Evolutionary conservation across 2,888 invertebrate species (phyloP).

Genomic region (Phengaris arion): DNA sequence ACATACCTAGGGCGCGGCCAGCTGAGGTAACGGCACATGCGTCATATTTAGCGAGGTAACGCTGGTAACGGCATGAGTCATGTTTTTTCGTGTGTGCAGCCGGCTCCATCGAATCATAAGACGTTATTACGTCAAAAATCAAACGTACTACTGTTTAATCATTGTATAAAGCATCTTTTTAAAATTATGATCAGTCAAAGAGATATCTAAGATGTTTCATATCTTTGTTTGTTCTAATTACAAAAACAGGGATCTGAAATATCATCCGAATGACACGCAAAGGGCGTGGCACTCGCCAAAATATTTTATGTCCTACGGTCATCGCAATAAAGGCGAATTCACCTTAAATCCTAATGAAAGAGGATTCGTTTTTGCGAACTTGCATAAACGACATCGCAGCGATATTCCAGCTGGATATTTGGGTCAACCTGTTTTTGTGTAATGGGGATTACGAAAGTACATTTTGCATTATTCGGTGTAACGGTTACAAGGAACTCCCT

Average conservation of each 20-base stretch:
- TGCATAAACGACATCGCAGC: constrained; percentile 73
- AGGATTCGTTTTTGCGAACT: constrained; percentile 74
- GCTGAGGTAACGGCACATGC: too few relatives aligned
- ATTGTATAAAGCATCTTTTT: neutral
- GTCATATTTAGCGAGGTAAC: too few relatives aligned
- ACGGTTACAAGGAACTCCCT: constrained; percentile 67
- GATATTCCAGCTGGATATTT: constrained; percentile 75
- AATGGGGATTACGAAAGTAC: constrained; percentile 74
- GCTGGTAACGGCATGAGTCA: too few relatives aligned
- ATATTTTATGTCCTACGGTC: constrained; percentile 58
- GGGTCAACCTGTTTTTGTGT: constrained; percentile 78
- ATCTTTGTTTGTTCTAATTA: constrained; percentile 60
- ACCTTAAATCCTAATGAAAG: constrained; percentile 53
- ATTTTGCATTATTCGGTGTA: constrained; percentile 72
- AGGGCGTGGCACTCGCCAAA: constrained; percentile 57
- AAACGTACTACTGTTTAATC: too few relatives aligned
- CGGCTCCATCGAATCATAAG: too few relatives aligned
- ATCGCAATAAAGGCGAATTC: constrained; percentile 60
- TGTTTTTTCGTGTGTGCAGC: too few relatives aligned
- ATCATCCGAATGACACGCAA: constrained; percentile 64
- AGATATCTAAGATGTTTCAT: constrained; percentile 43
- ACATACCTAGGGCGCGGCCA: too few relatives aligned
- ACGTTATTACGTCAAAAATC: too few relatives aligned
- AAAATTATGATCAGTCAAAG: neutral
- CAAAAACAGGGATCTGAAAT: constrained; percentile 57